Base-by-base conservation (phyloP, 2,888 invertebrate genomes). In the Dryadula phaetusa region DNA sequence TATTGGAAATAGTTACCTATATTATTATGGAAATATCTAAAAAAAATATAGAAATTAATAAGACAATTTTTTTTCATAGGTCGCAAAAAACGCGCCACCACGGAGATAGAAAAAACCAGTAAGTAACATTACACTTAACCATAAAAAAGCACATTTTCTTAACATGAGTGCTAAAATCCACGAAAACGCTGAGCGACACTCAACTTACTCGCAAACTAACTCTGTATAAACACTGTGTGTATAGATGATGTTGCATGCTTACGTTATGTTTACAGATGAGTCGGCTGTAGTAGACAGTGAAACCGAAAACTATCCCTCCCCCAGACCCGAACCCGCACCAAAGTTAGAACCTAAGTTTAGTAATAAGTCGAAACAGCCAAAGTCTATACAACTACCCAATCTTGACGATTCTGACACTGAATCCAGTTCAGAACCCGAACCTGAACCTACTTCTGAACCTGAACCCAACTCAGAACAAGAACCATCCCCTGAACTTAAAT, bases 241-340 rank as follows among this genome's bases (percentile, higher is more conserved):
- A 82, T 82, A 81, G 82, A 82, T 83, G 83, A 83, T 80, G 75
- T 76, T 82, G 92, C 92, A 92, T 90, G 91, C 79, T 86, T 79
- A 60, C 58, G 79, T 87, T 87, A 76, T 89, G 86, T 89, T 90
- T 92, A 76, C 92, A 92, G 92, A 90, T 90, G 79, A 85, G 80
- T 82, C 86, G 75, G 74, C 71, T 69, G 63, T 72, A 44, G 49
- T 79, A 78, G 77, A 81, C 75, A 71, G 70, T 75, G 72, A 70
- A 67, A 73, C 74, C 69, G 74, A 70, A 69, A 71, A 70, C 67
- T 66, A 87, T n/a, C 79, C 83, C 70, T 77, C 81, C 74, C 77
- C 84, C 61, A 71, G 42, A 62, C 67, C 49, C n/a, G 28, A 52
- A 28, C 25, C 25, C 25, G 28, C 12, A 37, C 37, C 87, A 32